Base-by-base conservation (phyloP, 2,113 vertebrate species). In the Osmerus eperlanus region DNA sequence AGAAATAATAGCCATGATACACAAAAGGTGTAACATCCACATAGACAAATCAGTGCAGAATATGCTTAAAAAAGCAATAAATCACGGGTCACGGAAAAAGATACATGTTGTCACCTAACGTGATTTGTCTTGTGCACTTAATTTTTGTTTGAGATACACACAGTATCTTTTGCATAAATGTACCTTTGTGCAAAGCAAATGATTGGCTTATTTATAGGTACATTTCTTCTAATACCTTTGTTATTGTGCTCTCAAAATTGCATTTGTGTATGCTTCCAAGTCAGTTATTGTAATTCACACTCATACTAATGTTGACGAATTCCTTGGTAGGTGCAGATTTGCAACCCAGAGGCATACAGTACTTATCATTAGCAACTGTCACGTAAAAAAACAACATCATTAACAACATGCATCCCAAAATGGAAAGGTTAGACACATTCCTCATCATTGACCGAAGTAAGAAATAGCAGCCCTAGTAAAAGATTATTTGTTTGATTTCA, bases 1-100 rank as follows among this genome's bases (percentile, higher is more conserved):
- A 71, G 69, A 85, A 76, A 80, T 77, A 85, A 88, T 81, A 77
- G 73, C 74, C 55, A 77, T 63, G 3, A 81, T 81, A 81, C 85
- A 84, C 75, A 84, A 79, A 83, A 83, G 78, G 81, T 67, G 32
- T 68, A n/a, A 68, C 75, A 4, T 78, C 81, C 72, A 67, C 67
- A 53, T 72, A 15, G 16, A 9, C 65, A 83, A 72, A 84, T 60
- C 68, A 83, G 77, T 53, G 16, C 16, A 54, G 72, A 74, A 78
- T 70, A 65, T 41, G 66, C 69, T 84, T 41, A 77, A 67, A 67
- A 55, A 81, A 78, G 81, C 71, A 79, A 81, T 80, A 83, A 80
- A 78, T 83, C 70, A 71, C 23, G 72, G 64, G 47, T 54, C 21
- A 4, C 18, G 68, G 63, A 59, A 59, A 61, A 60, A 59, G 65